Conservation (phyloP, 2,797 vertebrate species). For the Buphagus erythrorhynchus region DNA sequence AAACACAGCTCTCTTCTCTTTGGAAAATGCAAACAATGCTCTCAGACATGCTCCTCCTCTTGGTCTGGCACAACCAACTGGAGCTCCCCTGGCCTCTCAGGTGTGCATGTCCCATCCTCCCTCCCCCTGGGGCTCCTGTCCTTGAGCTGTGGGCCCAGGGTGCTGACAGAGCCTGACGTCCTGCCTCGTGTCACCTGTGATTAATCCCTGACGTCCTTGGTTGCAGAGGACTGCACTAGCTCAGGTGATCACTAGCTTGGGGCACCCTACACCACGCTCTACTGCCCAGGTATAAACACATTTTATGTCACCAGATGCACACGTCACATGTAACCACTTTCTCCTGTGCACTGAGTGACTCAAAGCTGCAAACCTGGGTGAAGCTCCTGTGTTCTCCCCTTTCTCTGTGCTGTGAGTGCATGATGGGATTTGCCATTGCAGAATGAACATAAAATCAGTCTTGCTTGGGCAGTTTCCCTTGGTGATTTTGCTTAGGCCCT, state of each 20-base stretch:
- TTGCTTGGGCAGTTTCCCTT: neutral
- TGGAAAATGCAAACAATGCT: neutral
- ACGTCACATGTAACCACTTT: neutral
- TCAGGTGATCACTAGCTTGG: neutral
- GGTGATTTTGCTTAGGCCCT: neutral
- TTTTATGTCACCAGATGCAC: neutral
- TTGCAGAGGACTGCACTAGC: neutral
- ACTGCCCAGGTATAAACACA: neutral
- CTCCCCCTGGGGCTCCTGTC: neutral
- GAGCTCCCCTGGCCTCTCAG: neutral
- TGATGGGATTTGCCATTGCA: neutral
- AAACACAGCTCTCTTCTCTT: neutral
- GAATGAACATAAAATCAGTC: neutral
- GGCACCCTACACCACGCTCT: neutral
- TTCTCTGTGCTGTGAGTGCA: rapidly evolving
- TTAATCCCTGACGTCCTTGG: neutral
- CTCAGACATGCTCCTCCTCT: neutral
- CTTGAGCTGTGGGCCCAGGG: neutral
- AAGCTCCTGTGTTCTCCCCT: neutral
- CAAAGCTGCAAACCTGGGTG: neutral
- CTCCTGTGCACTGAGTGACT: neutral
- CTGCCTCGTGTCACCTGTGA: rapidly evolving
- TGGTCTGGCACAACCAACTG: too few species aligned
- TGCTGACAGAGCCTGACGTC: neutral
- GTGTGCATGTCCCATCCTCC: neutral